Conservation (phyloP, 1,140 invertebrate genomes). For the Hermetia illucens region DNA sequence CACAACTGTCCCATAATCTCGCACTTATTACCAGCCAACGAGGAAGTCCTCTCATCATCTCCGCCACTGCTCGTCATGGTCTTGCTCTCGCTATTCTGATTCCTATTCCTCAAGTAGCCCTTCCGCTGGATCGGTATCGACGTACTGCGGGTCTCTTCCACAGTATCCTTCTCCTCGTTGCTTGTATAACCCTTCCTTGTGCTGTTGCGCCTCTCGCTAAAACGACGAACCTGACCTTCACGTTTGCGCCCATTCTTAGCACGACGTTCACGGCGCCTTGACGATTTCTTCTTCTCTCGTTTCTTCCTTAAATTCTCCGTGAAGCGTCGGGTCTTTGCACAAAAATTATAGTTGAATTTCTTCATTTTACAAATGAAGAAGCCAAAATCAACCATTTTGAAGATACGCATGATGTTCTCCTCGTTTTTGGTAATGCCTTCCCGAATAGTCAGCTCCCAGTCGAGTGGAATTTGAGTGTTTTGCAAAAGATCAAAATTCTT, state of each 20-base stretch:
- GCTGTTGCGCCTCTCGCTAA: conserved; percentile 28
- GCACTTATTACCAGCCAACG: conserved; percentile 34
- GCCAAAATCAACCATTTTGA: conserved; percentile 60
- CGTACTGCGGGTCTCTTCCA: conserved; percentile 20
- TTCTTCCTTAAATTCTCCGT: conserved; percentile 45
- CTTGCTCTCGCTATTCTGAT: conserved; percentile 25
- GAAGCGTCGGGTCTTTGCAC: conserved; percentile 33
- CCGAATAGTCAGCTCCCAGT: conserved; percentile 47
- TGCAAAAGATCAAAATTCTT: conserved; percentile 51
- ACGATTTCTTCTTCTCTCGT: conserved; percentile 37
- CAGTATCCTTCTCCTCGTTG: conserved; percentile 28
- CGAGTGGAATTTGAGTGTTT: conserved; percentile 44
- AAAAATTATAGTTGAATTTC: conserved; percentile 29
- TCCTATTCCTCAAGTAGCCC: conserved; percentile 26
- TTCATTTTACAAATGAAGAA: conserved; percentile 31
- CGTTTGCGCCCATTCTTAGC: conserved; percentile 25
- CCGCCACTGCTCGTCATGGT: conserved; percentile 24
- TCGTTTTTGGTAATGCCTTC: conserved; percentile 43
- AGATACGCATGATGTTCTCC: conserved; percentile 47
- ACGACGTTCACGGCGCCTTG: conserved; percentile 22
- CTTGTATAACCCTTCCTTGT: conserved; percentile 28
- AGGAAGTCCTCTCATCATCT: conserved; percentile 24
- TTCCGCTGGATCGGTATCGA: conserved; percentile 16
- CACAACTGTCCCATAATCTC: conserved; percentile 56
- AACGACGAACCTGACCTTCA: conserved; percentile 32